Evolutionary conservation across 2,113 vertebrate species (phyloP).

Genomic region (Empidonax alnorum): DNA sequence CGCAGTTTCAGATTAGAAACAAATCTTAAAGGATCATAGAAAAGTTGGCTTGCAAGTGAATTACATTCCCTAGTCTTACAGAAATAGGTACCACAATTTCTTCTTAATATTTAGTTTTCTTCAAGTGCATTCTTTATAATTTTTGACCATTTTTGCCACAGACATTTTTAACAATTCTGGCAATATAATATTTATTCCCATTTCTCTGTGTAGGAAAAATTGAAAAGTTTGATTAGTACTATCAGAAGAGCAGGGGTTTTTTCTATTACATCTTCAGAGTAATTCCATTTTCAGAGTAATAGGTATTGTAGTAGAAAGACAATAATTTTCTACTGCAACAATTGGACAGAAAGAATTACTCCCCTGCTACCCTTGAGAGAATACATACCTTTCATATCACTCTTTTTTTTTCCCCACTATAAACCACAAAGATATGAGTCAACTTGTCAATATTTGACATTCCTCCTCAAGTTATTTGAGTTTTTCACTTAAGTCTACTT

Average conservation of each 20-base stretch:
- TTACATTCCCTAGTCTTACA: neutral
- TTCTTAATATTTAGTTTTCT: neutral
- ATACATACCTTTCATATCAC: neutral
- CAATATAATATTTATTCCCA: neutral
- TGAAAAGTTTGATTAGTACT: neutral
- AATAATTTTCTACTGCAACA: neutral
- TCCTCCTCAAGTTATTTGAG: neutral
- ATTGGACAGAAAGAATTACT: neutral
- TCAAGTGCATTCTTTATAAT: neutral
- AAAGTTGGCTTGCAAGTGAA: neutral
- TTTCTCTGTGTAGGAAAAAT: neutral
- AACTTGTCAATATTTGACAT: neutral
- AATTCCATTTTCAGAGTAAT: neutral
- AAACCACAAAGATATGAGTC: neutral
- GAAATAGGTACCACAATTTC: neutral
- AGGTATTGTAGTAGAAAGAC: neutral
- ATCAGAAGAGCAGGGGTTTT: neutral
- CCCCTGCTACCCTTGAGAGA: neutral
- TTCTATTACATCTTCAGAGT: neutral
- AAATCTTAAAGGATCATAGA: neutral
- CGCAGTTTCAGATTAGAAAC: neutral
- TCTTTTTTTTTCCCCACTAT: neutral
- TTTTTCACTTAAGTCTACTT: constrained; percentile 13
- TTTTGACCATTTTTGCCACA: neutral
- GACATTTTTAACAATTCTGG: neutral